Conservation (phyloP, 2,113 vertebrate genomes). For the Abramis brama region DNA sequence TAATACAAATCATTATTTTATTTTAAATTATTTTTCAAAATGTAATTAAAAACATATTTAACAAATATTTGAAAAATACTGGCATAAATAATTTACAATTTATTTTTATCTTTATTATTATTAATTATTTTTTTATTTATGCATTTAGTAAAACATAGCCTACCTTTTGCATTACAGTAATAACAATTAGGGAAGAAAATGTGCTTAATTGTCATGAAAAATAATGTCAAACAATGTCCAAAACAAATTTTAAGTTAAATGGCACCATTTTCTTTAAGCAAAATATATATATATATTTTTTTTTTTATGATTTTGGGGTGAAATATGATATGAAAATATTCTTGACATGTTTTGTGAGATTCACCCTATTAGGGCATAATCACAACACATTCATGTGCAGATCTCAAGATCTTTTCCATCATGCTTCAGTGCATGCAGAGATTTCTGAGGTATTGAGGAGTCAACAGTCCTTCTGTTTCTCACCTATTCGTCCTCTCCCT, state of each 20-base stretch:
- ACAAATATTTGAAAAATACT: not conserved
- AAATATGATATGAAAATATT: not conserved
- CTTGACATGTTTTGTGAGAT: not conserved
- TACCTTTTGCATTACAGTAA: not conserved
- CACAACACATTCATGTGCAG: not conserved
- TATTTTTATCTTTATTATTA: too few species aligned
- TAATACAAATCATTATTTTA: not conserved
- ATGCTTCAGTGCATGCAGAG: not conserved
- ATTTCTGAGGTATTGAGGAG: not conserved
- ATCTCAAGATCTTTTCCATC: not conserved
- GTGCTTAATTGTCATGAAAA: not conserved
- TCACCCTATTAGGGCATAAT: not conserved
- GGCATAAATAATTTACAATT: not conserved
- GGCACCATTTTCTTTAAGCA: not conserved
- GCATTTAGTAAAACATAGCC: not conserved
- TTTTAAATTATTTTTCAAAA: not conserved
- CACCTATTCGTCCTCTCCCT: conserved; percentile 1
- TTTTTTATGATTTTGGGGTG: not conserved
- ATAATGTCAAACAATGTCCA: not conserved
- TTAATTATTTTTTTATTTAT: not conserved
- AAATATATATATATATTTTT: not conserved
- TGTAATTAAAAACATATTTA: not conserved
- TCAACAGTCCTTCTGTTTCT: conserved; percentile 19
- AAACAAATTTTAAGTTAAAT: not conserved
- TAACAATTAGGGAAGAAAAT: not conserved